phyloP scores from a whole-genome alignment of 2,797 vertebrate genomes.

The Hydrocynus forskahlii region DNA sequence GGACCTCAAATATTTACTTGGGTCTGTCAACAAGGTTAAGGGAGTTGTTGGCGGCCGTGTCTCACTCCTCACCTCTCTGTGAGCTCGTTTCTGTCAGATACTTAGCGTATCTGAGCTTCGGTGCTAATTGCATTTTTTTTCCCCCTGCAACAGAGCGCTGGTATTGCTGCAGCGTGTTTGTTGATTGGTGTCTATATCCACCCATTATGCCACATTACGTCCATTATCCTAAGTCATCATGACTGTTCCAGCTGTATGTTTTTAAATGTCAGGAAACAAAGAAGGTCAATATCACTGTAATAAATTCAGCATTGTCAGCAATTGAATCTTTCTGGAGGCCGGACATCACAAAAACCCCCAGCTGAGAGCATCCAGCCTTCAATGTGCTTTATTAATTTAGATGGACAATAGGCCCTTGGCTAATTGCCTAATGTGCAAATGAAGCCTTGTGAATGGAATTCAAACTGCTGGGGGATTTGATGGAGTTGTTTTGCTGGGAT shows the following conservation, averaged over 20 bases:
- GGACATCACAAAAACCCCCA: constrained; percentile 55
- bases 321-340: constrained; percentile 55
- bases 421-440: constrained; percentile 61
- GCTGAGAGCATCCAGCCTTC: constrained; percentile 49
- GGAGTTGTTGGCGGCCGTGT: not conserved
- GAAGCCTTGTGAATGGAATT: constrained; percentile 47
- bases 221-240: constrained; percentile 62
- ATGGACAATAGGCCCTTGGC: constrained; percentile 51
- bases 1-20: too few relatives aligned
- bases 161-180: constrained; percentile 20
- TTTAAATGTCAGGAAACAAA: constrained; percentile 64
- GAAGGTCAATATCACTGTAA: constrained; percentile 69
- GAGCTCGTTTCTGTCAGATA: constrained; percentile 22
- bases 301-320: constrained; percentile 65
- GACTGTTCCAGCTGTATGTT: constrained; percentile 61
- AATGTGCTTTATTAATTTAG: constrained; percentile 55
- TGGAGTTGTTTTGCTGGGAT: constrained; percentile 33
- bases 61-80: not conserved
- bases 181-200: constrained; percentile 27
- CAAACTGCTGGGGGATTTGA: constrained; percentile 49
- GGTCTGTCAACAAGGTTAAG: too few relatives aligned
- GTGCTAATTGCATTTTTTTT: not conserved
- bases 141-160: not conserved
- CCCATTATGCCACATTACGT: constrained; percentile 50
- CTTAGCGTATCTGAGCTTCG: not conserved